Evolutionary conservation across 2,113 vertebrate genomes (phyloP).

Genomic region (Oncorhynchus nerka): DNA sequence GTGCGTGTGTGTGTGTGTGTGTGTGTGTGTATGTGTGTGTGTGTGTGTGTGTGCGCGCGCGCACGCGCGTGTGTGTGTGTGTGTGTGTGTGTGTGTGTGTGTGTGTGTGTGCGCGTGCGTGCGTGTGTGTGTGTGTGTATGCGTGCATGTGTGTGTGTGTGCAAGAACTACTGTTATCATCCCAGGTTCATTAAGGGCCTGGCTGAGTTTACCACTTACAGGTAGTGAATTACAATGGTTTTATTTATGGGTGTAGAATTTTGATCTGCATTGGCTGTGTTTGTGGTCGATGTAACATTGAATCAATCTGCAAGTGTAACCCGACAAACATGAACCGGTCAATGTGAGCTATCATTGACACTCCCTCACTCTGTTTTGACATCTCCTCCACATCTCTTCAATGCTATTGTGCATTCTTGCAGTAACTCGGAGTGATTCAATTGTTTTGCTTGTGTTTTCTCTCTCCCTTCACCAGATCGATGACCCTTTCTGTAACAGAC

Average conservation of each 20-base stretch:
- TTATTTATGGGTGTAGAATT: neutral
- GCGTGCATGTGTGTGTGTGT: neutral
- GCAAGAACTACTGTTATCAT: neutral
- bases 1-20: neutral
- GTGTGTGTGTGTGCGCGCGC: too few species aligned
- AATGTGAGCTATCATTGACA: slow-evolving; percentile 25
- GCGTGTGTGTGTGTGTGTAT: neutral
- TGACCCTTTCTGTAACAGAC: slow-evolving; percentile 17
- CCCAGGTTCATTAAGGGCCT: neutral
- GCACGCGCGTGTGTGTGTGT: neutral
- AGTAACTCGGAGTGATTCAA: slow-evolving; percentile 35
- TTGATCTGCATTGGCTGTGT: slow-evolving; percentile 31
- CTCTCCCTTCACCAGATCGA: slow-evolving; percentile 26
- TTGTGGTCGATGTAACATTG: slow-evolving; percentile 14
- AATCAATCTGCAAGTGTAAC: slow-evolving; percentile 30
- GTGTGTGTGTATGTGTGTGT: neutral
- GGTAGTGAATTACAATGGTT: slow-evolving; percentile 17
- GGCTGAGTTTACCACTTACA: neutral
- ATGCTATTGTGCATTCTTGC: slow-evolving; percentile 40
- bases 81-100: neutral
- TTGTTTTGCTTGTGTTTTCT: slow-evolving; percentile 51
- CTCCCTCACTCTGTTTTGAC: slow-evolving; percentile 42
- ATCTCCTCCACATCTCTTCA: slow-evolving; percentile 31
- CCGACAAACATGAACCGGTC: slow-evolving; percentile 13
- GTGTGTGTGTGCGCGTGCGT: neutral